phyloP scores from a whole-genome alignment of 2,113 vertebrate genomes.

The Saimiri boliviensis region DNA sequence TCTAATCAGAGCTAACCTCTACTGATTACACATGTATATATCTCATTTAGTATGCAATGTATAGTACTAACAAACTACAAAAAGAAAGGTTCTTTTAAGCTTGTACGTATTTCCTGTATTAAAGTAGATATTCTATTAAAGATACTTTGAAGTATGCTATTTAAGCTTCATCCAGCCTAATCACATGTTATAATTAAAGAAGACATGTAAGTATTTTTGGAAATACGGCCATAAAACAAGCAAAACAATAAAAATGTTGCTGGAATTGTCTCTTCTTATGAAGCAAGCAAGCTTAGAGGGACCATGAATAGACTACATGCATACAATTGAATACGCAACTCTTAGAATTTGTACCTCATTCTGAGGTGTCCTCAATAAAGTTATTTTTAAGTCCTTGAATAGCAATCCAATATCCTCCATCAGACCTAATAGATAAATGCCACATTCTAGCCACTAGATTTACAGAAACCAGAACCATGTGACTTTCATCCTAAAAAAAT shows the following conservation, averaged over 20 bases:
- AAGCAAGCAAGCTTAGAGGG: background rate
- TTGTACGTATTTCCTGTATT: background rate
- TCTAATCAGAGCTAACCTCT: background rate
- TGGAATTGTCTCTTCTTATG: background rate
- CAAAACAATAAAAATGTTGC: background rate
- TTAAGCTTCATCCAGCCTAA: background rate
- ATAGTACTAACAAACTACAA: background rate
- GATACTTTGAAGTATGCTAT: background rate
- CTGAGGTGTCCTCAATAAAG: background rate
- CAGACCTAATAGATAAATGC: background rate
- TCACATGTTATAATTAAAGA: background rate
- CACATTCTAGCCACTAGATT: background rate
- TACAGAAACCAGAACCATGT: background rate
- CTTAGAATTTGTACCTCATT: background rate
- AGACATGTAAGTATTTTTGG: background rate
- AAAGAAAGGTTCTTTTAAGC: background rate
- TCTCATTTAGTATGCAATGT: background rate
- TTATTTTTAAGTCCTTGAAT: background rate
- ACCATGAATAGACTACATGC: background rate
- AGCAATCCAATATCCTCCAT: background rate
- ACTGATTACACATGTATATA: background rate
- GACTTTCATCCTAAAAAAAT: slow-evolving; percentile 4
- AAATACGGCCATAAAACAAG: background rate
- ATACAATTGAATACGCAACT: fast-evolving
- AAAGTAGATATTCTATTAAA: slow-evolving; percentile 3